Base-by-base conservation (phyloP, 2,888 invertebrate species). In the Hyppa rectilinea region DNA sequence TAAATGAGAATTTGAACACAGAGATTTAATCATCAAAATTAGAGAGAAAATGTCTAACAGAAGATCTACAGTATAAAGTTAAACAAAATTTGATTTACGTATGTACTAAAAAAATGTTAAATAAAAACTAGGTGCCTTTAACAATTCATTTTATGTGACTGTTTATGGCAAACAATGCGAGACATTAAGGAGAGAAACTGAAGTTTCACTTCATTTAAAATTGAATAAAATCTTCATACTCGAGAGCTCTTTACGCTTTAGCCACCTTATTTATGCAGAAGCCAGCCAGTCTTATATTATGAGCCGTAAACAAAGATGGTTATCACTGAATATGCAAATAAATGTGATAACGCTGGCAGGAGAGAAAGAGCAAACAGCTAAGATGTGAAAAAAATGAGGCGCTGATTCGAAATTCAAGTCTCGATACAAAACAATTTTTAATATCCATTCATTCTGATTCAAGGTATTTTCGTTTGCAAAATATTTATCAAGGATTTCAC, bases 301-400 rank as follows among this genome's bases (percentile, higher is more conserved):
- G 84, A 88, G 87, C 70, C 65, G 64, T 85, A 81, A 85, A 88
- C 86, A 89, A 85, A 88, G 88, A 88, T 86, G 59, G 81, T 86
- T 87, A 90, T 90, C 89, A 78, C 67, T 59, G 68, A 74, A 80
- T 82, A 85, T 87, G 87, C 83, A 84, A 87, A 87, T 85, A 82
- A n/a, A 75, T 67, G 45, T 78, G 85, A 87, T 85, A 85, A 78
- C 70, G 47, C 59, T 49, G 69, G 83, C 71, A 61, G 73, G n/a
- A 62, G 40, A 75, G 70, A 60, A 62, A 49, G 59, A 58, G 40
- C 34, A 71, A 78, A 82, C 40, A 76, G 50, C 69, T 64, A n/a
- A n/a, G n/a, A n/a, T 55, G 53, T 38, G 52, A 53, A 68, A 61
- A 78, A 55, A 67, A 72, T 58, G 14, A 58, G 12, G 40, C 14